phyloP scores from a whole-genome alignment of 2,113 vertebrate genomes.

The Bufo bufo region DNA sequence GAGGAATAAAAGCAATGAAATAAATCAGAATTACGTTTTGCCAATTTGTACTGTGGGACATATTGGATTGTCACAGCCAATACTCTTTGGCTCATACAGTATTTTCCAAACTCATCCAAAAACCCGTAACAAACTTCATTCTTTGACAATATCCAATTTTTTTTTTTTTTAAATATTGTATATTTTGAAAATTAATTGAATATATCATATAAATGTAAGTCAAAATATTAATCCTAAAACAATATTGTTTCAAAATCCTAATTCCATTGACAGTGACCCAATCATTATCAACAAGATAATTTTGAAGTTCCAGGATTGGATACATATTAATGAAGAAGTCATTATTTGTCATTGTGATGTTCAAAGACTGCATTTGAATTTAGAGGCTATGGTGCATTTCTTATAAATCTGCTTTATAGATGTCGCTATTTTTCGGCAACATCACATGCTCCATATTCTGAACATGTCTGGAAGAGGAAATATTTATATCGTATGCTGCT shows the following conservation, averaged over 20 bases:
- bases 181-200: slow-evolving; percentile 60
- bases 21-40: slow-evolving; percentile 52
- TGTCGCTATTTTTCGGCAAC: background rate
- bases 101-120: slow-evolving; percentile 54
- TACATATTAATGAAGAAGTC: slow-evolving; percentile 41
- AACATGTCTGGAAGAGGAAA: background rate
- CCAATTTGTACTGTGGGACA: slow-evolving; percentile 55
- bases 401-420: background rate
- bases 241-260: slow-evolving; percentile 55
- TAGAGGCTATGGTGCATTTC: background rate
- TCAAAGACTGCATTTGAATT: background rate
- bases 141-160: slow-evolving; percentile 55
- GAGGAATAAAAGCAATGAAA: slow-evolving; percentile 5
- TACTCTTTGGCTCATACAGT: slow-evolving; percentile 50
- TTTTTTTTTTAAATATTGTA: slow-evolving; percentile 54
- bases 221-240: slow-evolving; percentile 52
- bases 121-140: slow-evolving; percentile 52
- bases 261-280: slow-evolving; percentile 45
- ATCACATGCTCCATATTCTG: background rate
- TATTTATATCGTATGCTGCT: background rate
- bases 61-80: slow-evolving; percentile 57
- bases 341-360: background rate
- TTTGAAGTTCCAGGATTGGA: slow-evolving; percentile 19
- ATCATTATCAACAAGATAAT: slow-evolving; percentile 18
- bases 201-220: slow-evolving; percentile 52